Conservation (phyloP, 2,797 vertebrate species). For the Megaceryle alcyon region DNA sequence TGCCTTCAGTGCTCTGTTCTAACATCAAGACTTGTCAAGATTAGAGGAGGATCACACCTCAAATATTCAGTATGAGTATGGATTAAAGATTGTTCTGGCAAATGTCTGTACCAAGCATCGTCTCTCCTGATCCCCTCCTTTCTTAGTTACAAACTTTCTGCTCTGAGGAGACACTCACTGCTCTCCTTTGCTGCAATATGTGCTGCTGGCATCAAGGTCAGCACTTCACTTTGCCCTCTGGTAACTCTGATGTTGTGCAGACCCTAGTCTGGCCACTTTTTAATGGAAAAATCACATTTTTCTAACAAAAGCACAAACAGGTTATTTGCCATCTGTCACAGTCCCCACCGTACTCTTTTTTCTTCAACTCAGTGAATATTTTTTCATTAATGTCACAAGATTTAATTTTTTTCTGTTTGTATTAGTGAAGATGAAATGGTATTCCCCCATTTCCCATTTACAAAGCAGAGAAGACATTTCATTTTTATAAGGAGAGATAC, state of each 20-base stretch:
- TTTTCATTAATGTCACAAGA: not conserved
- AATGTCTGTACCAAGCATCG: not conserved
- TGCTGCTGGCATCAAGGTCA: not conserved
- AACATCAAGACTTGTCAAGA: not conserved
- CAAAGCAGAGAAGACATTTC: not conserved
- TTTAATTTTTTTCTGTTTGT: not conserved
- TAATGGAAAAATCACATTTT: not conserved
- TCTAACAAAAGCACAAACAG: not conserved
- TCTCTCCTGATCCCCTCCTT: not conserved
- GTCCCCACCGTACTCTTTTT: not conserved
- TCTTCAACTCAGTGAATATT: not conserved
- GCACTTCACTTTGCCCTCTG: not conserved
- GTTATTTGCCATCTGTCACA: not conserved
- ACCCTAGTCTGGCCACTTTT: not conserved
- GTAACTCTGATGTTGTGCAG: not conserved
- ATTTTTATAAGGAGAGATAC: not conserved
- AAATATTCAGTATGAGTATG: not conserved
- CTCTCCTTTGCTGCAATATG: not conserved
- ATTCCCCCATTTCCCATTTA: not conserved
- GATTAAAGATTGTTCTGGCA: not conserved
- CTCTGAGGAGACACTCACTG: not conserved
- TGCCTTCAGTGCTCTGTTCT: not conserved
- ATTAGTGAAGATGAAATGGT: not conserved
- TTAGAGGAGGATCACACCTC: not conserved
- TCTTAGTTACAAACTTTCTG: not conserved